A percentile compares a stretch with the other conserved stretches of the same genome.
Evolutionary conservation across 2,113 vertebrate species (phyloP).

Genomic region (Arvicanthis niloticus): DNA sequence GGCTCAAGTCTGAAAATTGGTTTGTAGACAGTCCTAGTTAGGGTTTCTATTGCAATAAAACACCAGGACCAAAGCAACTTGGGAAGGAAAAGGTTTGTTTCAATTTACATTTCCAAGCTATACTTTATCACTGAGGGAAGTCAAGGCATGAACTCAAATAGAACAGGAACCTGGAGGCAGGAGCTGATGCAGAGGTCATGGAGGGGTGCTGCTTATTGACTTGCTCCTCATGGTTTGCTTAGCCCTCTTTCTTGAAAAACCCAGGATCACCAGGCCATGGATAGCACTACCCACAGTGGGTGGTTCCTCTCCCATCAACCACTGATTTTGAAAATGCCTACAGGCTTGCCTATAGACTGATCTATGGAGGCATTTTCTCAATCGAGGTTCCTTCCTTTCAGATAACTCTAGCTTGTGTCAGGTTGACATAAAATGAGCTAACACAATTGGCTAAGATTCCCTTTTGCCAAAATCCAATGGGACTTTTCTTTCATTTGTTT

Average conservation of each 20-base stretch:
- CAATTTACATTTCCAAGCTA: background rate
- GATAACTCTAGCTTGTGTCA: background rate
- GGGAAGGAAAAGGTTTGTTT: background rate
- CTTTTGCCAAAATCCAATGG: background rate
- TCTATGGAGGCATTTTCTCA: background rate
- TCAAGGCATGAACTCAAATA: background rate
- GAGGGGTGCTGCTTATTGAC: background rate
- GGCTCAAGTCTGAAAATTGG: background rate
- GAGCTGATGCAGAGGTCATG: background rate
- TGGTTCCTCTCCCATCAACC: background rate
- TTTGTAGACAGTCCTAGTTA: background rate
- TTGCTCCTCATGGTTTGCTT: background rate
- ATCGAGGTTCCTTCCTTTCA: background rate
- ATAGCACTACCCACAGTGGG: background rate
- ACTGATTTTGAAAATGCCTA: background rate
- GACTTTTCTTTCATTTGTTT: background rate
- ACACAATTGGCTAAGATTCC: background rate
- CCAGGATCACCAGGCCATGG: background rate
- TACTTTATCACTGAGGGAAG: background rate
- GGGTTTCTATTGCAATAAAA: background rate
- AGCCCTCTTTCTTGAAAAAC: background rate
- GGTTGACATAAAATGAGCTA: background rate
- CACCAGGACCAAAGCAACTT: background rate
- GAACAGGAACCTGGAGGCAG: background rate
- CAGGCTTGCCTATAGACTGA: background rate